A percentile compares a stretch with the other conserved stretches of the same genome.
Evolutionary conservation across 2,113 vertebrate species (phyloP).

Genomic region (Mungos mungo): DNA sequence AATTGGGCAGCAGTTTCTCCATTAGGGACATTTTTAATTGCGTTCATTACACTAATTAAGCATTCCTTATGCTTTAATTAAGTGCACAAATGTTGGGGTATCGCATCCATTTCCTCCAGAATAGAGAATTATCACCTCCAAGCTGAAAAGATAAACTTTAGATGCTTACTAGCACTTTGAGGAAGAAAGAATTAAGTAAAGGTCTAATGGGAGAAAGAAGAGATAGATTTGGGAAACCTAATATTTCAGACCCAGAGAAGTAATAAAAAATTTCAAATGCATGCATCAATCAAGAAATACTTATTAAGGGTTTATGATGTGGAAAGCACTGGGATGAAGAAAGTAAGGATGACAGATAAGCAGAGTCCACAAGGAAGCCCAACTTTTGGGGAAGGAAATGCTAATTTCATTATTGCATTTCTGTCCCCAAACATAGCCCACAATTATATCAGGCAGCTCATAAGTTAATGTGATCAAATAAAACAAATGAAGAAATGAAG

Average conservation of each 20-base stretch:
- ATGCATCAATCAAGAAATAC: slow-evolving; percentile 42
- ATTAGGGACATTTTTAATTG: slow-evolving; percentile 61
- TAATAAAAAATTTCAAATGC: slow-evolving; percentile 48
- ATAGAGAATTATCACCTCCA: slow-evolving; percentile 25
- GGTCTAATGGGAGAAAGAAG: not conserved
- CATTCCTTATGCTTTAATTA: slow-evolving; percentile 70
- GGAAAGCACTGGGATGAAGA: not conserved
- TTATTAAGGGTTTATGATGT: slow-evolving; percentile 4
- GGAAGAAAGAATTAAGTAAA: slow-evolving; percentile 1
- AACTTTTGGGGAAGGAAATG: slow-evolving; percentile 42
- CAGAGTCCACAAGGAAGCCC: not conserved
- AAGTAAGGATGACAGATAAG: slow-evolving; percentile 28
- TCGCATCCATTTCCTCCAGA: slow-evolving; percentile 12
- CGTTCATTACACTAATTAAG: slow-evolving; percentile 72
- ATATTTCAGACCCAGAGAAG: not conserved
- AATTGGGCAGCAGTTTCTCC: slow-evolving; percentile 54
- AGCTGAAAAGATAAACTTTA: not conserved
- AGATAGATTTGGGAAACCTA: not conserved
- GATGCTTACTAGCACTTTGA: not conserved
- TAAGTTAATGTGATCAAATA: slow-evolving; percentile 76
- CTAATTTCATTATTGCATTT: slow-evolving; percentile 68
- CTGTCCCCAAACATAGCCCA: slow-evolving; percentile 58
- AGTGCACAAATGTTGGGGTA: slow-evolving; percentile 49
- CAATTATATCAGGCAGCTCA: slow-evolving; percentile 71
- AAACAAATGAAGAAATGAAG: slow-evolving; percentile 76